Evolutionary conservation across 2,888 invertebrate species (phyloP).

Genomic region (Parnassius apollo): DNA sequence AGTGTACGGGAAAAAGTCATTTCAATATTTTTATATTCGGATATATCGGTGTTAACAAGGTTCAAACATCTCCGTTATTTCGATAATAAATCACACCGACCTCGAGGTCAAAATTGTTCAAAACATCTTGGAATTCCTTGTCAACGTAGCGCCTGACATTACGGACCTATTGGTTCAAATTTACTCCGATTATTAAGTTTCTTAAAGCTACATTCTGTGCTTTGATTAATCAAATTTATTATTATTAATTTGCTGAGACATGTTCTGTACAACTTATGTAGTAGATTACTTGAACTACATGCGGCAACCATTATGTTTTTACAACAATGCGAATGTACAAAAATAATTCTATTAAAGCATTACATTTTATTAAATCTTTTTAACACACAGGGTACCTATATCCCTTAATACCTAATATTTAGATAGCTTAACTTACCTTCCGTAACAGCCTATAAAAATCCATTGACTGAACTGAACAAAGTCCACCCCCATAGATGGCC

Average conservation of each 20-base stretch:
- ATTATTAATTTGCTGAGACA: constrained; percentile 2
- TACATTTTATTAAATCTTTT: too few species aligned
- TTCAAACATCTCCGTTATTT: constrained; percentile 29
- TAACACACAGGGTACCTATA: too few species aligned
- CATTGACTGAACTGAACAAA: too few species aligned
- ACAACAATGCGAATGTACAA: too few species aligned
- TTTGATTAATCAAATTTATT: constrained; percentile 13
- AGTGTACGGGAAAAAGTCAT: constrained; percentile 21
- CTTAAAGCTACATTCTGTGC: constrained; percentile 8
- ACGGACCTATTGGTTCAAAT: not conserved
- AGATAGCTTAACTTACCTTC: too few species aligned
- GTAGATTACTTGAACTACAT: not conserved
- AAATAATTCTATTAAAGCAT: too few species aligned
- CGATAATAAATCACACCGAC: constrained; percentile 53
- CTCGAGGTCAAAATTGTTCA: constrained; percentile 51
- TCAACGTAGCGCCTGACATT: constrained; percentile 34
- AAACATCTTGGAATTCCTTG: constrained; percentile 43
- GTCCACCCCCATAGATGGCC: too few species aligned
- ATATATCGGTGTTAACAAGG: constrained; percentile 17
- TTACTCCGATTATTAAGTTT: not conserved
- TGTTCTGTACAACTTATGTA: not conserved
- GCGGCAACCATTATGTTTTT: too few species aligned
- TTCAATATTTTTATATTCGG: constrained; percentile 20
- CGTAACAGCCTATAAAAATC: too few species aligned
- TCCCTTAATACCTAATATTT: too few species aligned